phyloP scores from a whole-genome alignment of 2,113 vertebrate genomes.

The Elachura formosa region DNA sequence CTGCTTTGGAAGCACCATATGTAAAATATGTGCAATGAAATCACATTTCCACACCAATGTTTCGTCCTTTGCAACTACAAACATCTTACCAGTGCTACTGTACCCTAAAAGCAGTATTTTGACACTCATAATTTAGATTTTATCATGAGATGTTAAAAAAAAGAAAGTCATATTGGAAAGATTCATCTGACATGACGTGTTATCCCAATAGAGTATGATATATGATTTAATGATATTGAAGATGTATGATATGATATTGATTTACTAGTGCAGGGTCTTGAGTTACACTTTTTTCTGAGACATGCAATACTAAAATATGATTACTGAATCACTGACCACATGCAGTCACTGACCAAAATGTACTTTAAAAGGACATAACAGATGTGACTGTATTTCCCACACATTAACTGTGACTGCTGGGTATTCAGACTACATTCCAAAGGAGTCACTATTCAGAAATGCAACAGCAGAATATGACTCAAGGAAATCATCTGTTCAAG shows the following conservation, averaged over 20 bases:
- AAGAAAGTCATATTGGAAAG: not conserved
- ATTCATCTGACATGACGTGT: not conserved
- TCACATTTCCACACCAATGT: not conserved
- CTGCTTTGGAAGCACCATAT: not conserved
- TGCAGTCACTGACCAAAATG: too few relatives aligned
- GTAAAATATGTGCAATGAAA: not conserved
- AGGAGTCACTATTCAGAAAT: not conserved
- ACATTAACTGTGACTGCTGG: not conserved
- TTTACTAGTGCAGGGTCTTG: not conserved
- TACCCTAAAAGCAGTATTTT: not conserved
- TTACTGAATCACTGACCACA: not conserved
- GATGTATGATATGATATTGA: not conserved
- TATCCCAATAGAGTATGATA: too few relatives aligned
- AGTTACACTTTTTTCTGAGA: not conserved
- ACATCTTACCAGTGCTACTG: not conserved
- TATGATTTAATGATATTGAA: not conserved
- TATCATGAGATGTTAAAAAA: not conserved
- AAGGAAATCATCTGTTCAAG: not conserved
- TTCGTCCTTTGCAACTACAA: not conserved
- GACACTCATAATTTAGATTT: not conserved
- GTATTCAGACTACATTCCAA: not conserved
- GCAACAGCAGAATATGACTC: not conserved
- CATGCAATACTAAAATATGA: not conserved
- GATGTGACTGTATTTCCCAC: not conserved
- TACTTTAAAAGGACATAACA: not conserved